phyloP scores from a whole-genome alignment of 2,113 vertebrate genomes.

The Asarcornis scutulata region DNA sequence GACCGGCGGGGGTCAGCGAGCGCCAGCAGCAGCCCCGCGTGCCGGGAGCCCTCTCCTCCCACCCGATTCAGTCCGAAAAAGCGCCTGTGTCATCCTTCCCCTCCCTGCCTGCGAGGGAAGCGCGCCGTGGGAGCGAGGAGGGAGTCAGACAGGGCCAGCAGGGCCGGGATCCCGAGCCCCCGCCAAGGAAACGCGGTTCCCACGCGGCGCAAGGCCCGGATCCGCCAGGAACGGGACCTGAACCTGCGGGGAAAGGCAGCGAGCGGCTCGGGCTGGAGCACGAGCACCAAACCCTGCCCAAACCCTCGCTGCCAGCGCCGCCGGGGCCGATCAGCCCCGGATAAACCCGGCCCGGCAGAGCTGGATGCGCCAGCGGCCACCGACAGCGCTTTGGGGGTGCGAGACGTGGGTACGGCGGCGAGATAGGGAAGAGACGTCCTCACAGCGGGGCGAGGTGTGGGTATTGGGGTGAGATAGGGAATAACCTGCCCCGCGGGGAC shows the following conservation, averaged over 20 bases:
- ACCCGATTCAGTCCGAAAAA: too few relatives aligned
- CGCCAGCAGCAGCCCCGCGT: too few relatives aligned
- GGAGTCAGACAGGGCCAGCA: rapidly evolving
- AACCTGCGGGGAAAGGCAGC: too few relatives aligned
- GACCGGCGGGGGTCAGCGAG: too few relatives aligned
- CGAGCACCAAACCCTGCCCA: background rate
- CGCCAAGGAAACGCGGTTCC: background rate
- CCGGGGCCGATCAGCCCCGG: background rate
- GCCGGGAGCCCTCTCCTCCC: background rate
- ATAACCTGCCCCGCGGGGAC: background rate
- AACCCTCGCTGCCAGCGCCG: background rate
- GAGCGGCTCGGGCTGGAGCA: background rate
- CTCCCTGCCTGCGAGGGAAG: background rate
- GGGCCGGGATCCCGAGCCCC: background rate
- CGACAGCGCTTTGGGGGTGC: background rate
- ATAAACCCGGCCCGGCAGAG: background rate
- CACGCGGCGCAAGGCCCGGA: rapidly evolving
- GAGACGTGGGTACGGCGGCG: rapidly evolving
- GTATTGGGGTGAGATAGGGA: too few relatives aligned
- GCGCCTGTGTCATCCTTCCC: background rate
- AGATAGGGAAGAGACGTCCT: background rate
- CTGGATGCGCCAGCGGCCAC: background rate
- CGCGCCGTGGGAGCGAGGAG: rapidly evolving
- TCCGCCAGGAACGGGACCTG: background rate
- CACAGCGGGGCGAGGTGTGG: too few relatives aligned